Conservation (phyloP, 2,888 invertebrate species). For the Bhutanitis thaidina region DNA sequence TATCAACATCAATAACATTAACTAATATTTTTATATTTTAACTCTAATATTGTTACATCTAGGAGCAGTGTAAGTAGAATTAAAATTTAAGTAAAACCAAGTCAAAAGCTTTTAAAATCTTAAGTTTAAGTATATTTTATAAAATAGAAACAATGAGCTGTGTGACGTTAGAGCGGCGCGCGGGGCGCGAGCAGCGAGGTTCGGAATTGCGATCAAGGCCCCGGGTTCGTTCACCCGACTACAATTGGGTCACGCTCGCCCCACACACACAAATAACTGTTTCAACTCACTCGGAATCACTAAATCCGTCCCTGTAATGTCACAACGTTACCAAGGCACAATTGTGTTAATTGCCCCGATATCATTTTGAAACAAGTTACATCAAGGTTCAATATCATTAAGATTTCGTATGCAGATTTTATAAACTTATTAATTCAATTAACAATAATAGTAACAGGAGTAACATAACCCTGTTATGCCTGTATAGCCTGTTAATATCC, state of each 20-base stretch:
- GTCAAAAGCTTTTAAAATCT: no score
- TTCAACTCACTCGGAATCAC: conserved; percentile 50
- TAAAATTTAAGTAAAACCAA: no score
- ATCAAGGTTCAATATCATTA: conserved; percentile 14
- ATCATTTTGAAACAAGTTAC: conserved; percentile 19
- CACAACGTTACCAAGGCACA: conserved; percentile 38
- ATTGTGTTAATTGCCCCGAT: conserved; percentile 25
- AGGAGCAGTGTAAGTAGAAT: no score
- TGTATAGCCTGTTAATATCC: no score
- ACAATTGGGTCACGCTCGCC: conserved; percentile 72
- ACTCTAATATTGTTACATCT: no score
- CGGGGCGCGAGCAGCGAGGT: conserved; percentile 36
- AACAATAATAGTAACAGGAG: no score
- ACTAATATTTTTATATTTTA: no score
- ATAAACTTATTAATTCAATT: background rate
- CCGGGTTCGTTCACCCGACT: conserved; percentile 72
- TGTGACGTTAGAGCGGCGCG: conserved; percentile 33
- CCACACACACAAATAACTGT: conserved; percentile 67
- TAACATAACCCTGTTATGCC: no score
- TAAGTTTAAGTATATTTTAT: no score
- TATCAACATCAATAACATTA: no score
- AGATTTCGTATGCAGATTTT: conserved; percentile 2
- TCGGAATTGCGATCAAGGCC: conserved; percentile 79
- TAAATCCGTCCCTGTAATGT: conserved; percentile 69
- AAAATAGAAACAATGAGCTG: conserved; percentile 48